Conservation (phyloP, 2,888 invertebrate species). For the Mythimna impura region DNA sequence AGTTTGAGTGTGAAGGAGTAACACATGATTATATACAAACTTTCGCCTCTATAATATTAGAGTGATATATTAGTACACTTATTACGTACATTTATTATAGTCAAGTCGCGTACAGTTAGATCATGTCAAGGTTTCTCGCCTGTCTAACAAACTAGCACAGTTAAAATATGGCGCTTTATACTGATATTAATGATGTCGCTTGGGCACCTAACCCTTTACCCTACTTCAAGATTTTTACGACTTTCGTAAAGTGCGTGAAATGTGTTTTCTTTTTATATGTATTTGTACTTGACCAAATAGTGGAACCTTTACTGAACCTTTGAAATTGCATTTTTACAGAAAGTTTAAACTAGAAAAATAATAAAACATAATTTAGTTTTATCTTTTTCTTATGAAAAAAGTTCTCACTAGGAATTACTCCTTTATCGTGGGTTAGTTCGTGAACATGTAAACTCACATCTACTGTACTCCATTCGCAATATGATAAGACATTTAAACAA, state of each 20-base stretch:
- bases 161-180: conserved; percentile 48
- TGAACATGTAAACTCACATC: too few species aligned
- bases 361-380: not conserved
- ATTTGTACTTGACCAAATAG: not conserved
- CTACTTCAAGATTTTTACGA: conserved; percentile 47
- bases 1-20: too few species aligned
- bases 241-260: conserved; percentile 30
- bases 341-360: not conserved
- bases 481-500: too few species aligned
- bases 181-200: conserved; percentile 61
- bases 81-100: too few species aligned
- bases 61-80: too few species aligned
- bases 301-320: not conserved
- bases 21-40: too few species aligned
- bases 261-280: conserved; percentile 30
- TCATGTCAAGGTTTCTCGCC: conserved; percentile 23
- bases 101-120: not conserved
- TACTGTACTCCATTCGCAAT: too few species aligned
- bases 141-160: conserved; percentile 20
- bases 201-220: conserved; percentile 53
- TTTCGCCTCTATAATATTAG: too few species aligned
- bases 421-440: too few species aligned
- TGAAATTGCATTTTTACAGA: not conserved
- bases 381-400: too few species aligned
- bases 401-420: too few species aligned